Base-by-base conservation (phyloP, 2,888 invertebrate genomes). In the Latheticus oryzae region DNA sequence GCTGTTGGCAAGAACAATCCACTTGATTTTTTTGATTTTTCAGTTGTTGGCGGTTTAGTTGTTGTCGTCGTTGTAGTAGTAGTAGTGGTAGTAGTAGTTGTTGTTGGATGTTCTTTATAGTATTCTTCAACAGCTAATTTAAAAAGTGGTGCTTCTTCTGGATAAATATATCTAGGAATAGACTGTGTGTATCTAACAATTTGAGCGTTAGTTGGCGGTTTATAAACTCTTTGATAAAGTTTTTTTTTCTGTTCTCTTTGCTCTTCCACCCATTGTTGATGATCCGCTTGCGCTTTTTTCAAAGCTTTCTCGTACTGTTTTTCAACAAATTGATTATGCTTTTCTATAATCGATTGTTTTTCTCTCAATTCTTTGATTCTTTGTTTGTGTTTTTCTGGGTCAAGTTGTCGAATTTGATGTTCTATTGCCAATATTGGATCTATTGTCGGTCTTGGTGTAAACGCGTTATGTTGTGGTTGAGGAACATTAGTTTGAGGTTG, bases 271-370 rank as follows among this genome's bases (percentile, higher is more conserved):
- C 88, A 89, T 54, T 88, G 87, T 63, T 87, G 85, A 63, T 91
- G 90, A 16, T 89, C 81, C 66, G 86, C 84, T 61, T 89, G 84
- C 0, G 89, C 86, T 71, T 91, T 91, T 68, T 89, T 87, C 69
- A 90, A 86, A 30, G 89, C 87, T 65, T 89, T 89, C 64, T 91
- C 85, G 66, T 91, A 90, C 68, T 90, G 90, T 69, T 88, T 90
- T 67, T 91, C 90, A 2, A 89, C 84, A 65, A 90, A 87, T 63
- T 90, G 85, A 67, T 90, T 90, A 63, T 89, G 89, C 69, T 88
- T 89, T 65, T 88, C 87, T 57, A 89, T 89, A 2, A 89, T 83
- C 61, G 87, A 83, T 66, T 88, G 87, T 64, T 88, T 84, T 63
- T 90, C 89, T 65, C 87, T 84, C 35, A 89, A 83, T 64, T 90